Conservation (phyloP, 2,113 vertebrate species). For the Pelecanoides urinatrix region DNA sequence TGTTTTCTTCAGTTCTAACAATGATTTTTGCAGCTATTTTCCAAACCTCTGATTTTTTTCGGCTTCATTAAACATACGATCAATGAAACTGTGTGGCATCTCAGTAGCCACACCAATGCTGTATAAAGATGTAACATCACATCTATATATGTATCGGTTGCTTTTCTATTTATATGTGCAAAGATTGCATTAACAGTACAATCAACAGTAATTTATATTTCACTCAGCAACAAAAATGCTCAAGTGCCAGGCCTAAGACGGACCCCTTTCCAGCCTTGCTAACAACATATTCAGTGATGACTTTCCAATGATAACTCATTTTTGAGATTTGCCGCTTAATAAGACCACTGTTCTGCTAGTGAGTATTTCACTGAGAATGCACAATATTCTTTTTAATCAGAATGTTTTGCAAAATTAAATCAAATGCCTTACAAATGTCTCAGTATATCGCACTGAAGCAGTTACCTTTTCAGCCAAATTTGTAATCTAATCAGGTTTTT, state of each 20-base stretch:
- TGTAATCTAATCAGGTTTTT: slow-evolving; percentile 56
- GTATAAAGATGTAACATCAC: background rate
- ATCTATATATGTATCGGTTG: background rate
- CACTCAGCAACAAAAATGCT: background rate
- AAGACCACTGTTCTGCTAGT: background rate
- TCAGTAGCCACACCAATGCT: background rate
- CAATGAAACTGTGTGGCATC: background rate
- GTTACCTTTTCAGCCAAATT: slow-evolving; percentile 37
- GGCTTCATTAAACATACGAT: background rate
- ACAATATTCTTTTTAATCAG: background rate
- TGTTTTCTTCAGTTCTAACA: background rate
- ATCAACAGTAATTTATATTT: background rate
- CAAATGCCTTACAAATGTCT: background rate
- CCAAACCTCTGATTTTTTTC: background rate
- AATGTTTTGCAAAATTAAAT: slow-evolving; percentile 21
- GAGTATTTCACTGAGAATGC: background rate
- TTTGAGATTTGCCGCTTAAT: background rate
- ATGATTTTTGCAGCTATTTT: background rate
- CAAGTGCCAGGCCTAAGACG: background rate
- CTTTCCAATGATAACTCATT: background rate
- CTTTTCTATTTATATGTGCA: background rate
- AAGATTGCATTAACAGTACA: background rate
- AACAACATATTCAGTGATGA: background rate
- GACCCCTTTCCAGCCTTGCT: background rate
- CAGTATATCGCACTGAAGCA: background rate